Percentiles rank a stretch among this genome's conserved stretches.
Conservation (phyloP, 2,797 vertebrate genomes). For the Myotis vivesi region DNA sequence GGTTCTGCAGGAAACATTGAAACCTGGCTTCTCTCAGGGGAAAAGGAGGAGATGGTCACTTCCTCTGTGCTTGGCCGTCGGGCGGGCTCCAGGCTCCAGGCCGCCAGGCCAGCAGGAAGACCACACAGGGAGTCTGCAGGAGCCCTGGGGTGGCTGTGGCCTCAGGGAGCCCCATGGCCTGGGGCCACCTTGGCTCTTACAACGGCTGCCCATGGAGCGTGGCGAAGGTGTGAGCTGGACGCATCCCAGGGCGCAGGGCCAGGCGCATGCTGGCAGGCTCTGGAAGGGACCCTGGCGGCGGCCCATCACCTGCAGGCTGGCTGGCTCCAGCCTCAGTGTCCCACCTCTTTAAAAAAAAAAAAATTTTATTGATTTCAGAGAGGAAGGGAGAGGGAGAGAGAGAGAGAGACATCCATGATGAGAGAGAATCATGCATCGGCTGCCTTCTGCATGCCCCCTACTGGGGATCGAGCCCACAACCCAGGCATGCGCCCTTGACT, state of each 20-base stretch:
- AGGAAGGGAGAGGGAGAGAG: too few relatives aligned
- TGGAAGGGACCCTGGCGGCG: fast-evolving
- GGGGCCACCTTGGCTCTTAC: too few relatives aligned
- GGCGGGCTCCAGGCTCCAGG: background rate
- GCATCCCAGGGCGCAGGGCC: background rate
- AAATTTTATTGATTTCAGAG: too few relatives aligned
- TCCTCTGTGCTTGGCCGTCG: background rate
- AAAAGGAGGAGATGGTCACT: background rate
- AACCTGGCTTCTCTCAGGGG: background rate
- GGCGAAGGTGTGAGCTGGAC: background rate
- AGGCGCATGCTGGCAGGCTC: fast-evolving
- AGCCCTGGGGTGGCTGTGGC: background rate
- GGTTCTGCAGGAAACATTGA: background rate
- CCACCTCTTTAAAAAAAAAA: too few relatives aligned
- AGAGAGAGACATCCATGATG: too few relatives aligned
- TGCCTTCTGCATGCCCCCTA: too few relatives aligned
- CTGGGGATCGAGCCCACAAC: too few relatives aligned
- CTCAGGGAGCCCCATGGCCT: background rate
- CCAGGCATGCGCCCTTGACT: too few relatives aligned
- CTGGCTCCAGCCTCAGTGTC: too few relatives aligned
- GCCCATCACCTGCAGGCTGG: background rate
- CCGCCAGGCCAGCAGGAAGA: background rate
- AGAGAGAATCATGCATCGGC: too few relatives aligned
- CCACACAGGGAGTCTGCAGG: background rate
- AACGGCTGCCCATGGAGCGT: fast-evolving